A percentile compares a stretch with the other conserved stretches of the same genome.
Conservation (phyloP, 2,113 vertebrate genomes). For the Naja naja region DNA sequence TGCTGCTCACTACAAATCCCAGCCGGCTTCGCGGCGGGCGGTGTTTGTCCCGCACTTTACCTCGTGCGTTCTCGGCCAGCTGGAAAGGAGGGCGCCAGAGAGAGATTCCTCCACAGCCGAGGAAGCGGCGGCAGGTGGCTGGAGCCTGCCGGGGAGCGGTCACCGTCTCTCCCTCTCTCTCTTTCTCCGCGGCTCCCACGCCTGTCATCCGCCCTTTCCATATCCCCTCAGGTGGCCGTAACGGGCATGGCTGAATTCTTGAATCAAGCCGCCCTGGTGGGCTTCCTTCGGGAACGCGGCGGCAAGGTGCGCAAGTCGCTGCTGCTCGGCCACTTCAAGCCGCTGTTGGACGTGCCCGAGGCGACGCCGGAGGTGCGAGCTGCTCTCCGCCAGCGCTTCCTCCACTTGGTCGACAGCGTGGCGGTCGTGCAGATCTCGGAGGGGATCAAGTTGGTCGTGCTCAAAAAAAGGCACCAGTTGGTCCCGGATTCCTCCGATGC, state of each 20-base stretch:
- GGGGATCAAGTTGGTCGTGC: conserved; percentile 74
- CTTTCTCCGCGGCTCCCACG: not conserved
- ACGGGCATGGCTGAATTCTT: conserved; percentile 60
- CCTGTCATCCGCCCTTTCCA: not conserved
- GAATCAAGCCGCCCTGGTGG: conserved; percentile 75
- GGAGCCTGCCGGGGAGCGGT: not conserved
- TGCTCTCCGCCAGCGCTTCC: conserved; percentile 77
- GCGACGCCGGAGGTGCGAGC: conserved; percentile 67
- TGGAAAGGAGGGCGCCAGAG: not conserved
- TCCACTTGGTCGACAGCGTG: conserved; percentile 79
- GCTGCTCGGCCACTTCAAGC: conserved; percentile 74
- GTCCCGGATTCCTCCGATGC: not conserved
- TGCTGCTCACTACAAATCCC: conserved; percentile 24
- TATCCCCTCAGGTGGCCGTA: accelerated
- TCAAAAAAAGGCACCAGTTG: conserved; percentile 66
- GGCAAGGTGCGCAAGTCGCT: conserved; percentile 76
- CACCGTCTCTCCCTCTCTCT: not conserved
- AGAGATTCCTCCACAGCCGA: not conserved
- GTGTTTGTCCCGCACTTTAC: not conserved
- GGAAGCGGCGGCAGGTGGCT: not conserved
- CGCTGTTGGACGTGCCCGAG: conserved; percentile 64
- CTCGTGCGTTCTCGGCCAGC: not conserved
- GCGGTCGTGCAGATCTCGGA: conserved; percentile 80
- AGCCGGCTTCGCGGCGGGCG: not conserved
- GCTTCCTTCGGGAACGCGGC: conserved; percentile 70